Evolutionary conservation across 2,888 invertebrate species (phyloP).

Genomic region (Glyphotaelius pellucidus): DNA sequence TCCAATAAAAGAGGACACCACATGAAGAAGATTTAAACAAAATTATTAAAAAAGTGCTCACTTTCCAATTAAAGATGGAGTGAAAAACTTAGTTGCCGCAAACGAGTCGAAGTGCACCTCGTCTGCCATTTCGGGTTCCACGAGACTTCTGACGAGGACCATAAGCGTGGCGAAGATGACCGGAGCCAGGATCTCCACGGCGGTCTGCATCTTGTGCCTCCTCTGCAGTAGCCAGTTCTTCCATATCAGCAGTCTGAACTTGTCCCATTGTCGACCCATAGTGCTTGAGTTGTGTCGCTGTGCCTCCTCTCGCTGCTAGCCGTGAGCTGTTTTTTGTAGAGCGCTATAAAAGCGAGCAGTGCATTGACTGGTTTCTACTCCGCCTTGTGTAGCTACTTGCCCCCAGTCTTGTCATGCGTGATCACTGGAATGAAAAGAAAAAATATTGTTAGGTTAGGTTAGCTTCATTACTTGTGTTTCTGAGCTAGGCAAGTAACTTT

Average conservation of each 20-base stretch:
- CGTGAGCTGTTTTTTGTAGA: neutral
- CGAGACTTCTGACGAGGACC: constrained; percentile 83
- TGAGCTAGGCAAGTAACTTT: no score
- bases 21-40: neutral
- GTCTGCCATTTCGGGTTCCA: constrained; percentile 74
- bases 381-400: constrained; percentile 6
- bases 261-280: constrained; percentile 71
- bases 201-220: constrained; percentile 83
- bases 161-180: constrained; percentile 82
- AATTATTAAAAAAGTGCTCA: neutral
- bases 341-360: constrained; percentile 18
- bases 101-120: neutral
- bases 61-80: neutral
- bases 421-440: constrained; percentile 11
- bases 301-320: neutral
- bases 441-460: neutral
- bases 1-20: no score
- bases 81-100: neutral
- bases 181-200: constrained; percentile 82
- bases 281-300: constrained; percentile 22
- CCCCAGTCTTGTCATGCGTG: constrained; percentile 31
- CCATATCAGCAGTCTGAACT: constrained; percentile 87
- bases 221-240: constrained; percentile 89
- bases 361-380: constrained; percentile 7
- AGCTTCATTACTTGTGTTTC: no score